Evolutionary conservation across 1,140 invertebrate species (phyloP).

Genomic region (Calliphora vicina): DNA sequence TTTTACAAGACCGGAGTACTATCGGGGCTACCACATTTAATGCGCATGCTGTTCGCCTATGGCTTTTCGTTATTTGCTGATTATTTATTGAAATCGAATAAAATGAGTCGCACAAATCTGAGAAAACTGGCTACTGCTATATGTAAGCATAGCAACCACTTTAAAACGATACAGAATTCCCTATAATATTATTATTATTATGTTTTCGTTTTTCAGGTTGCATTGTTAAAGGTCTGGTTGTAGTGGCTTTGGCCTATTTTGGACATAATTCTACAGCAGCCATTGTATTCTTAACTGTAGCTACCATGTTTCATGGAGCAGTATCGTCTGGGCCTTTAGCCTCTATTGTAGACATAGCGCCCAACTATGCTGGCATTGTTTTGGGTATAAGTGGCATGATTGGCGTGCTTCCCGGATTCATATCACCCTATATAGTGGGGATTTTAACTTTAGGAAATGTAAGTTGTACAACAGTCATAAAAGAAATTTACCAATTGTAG

Average conservation of each 20-base stretch:
- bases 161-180: neutral
- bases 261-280: conserved; percentile 71
- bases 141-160: conserved; percentile 67
- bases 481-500: no score
- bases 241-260: conserved; percentile 69
- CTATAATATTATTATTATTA: no score
- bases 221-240: conserved; percentile 67
- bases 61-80: conserved; percentile 70
- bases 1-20: conserved; percentile 69
- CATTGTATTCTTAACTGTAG: conserved; percentile 69
- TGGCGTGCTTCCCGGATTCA: conserved; percentile 66
- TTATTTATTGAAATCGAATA: conserved; percentile 68
- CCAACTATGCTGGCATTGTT: conserved; percentile 73
- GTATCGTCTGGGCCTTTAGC: conserved; percentile 72
- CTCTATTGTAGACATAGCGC: conserved; percentile 72
- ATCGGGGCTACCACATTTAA: conserved; percentile 72
- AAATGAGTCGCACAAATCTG: conserved; percentile 70
- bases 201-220: conserved; percentile 53
- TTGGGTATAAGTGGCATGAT: conserved; percentile 70
- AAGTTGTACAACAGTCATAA: conserved; percentile 48
- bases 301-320: conserved; percentile 71
- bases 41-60: conserved; percentile 71
- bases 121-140: conserved; percentile 70
- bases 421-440: conserved; percentile 70
- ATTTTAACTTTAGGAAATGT: conserved; percentile 70